These are phyloP conservation scores for Drosophila kanapiae DNA, from an alignment of 1,140 invertebrate genomes.

Conservation along the genomic window DNA sequence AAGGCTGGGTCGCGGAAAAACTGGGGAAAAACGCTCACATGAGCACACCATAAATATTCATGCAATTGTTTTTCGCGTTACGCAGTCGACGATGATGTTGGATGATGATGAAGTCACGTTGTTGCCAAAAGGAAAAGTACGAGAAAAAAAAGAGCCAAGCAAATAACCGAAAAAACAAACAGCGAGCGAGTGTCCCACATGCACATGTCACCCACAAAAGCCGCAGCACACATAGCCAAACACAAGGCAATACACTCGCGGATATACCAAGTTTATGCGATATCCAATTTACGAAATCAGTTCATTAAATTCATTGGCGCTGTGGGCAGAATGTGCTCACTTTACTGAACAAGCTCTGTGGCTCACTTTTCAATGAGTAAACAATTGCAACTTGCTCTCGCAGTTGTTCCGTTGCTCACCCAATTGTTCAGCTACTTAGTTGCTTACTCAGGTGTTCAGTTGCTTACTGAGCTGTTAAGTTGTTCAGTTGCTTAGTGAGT, in stretches of 20 bases:
- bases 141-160: slow-evolving; percentile 9
- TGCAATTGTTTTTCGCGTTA: slow-evolving; percentile 56
- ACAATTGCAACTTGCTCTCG: too few species aligned
- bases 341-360: neutral
- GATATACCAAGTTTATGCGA: slow-evolving; percentile 15
- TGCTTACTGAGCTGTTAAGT: neutral
- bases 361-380: too few species aligned
- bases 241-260: slow-evolving; percentile 1
- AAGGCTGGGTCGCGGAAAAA: neutral
- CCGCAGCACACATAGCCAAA: slow-evolving; percentile 8
- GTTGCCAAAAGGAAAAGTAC: slow-evolving; percentile 54
- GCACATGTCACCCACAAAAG: slow-evolving; percentile 58
- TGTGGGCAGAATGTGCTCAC: neutral
- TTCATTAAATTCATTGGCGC: neutral
- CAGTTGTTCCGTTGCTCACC: neutral
- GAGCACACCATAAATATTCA: slow-evolving; percentile 53
- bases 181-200: slow-evolving; percentile 54
- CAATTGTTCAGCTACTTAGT: neutral
- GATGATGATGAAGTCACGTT: slow-evolving; percentile 64
- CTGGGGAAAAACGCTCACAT: slow-evolving; percentile 25
- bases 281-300: neutral
- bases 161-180: slow-evolving; percentile 43
- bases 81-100: slow-evolving; percentile 42
- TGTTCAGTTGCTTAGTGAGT: neutral
- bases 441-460: too few species aligned